Conservation (phyloP, 2,113 vertebrate genomes). For the Hyaena hyaena region DNA sequence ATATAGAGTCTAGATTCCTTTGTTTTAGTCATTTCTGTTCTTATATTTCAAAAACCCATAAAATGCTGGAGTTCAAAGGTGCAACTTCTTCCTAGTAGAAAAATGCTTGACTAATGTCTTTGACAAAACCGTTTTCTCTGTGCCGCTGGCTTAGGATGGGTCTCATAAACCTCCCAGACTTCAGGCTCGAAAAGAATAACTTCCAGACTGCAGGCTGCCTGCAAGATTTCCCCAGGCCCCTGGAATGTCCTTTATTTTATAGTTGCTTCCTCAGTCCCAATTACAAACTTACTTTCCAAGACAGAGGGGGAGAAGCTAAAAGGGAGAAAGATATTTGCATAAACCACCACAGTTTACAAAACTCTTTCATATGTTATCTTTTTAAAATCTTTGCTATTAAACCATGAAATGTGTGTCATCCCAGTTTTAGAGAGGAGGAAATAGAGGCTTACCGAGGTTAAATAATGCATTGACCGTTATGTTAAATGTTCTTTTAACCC, state of each 20-base stretch:
- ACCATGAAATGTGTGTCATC: background rate
- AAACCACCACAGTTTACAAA: constrained; percentile 25
- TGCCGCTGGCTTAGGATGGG: background rate
- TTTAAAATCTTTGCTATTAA: constrained; percentile 22
- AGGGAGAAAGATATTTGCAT: constrained; percentile 37
- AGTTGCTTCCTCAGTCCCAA: background rate
- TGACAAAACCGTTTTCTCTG: constrained; percentile 48
- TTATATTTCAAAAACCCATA: constrained; percentile 65
- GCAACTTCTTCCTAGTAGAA: constrained; percentile 9
- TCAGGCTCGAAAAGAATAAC: background rate
- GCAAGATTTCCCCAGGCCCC: background rate
- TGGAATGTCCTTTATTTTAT: background rate
- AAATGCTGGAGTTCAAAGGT: constrained; percentile 45
- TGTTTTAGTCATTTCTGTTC: constrained; percentile 45
- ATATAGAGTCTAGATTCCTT: background rate
- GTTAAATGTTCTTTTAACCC: background rate
- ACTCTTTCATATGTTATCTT: background rate
- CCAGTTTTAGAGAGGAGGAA: constrained; percentile 36
- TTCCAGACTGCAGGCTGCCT: background rate
- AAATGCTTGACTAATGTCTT: constrained; percentile 41
- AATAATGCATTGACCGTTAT: background rate
- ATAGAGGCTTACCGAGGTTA: background rate
- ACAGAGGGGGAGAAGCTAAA: background rate
- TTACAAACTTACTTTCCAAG: background rate
- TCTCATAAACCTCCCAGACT: constrained; percentile 48